Conservation (phyloP, 2,113 vertebrate genomes). For the Willisornis vidua region DNA sequence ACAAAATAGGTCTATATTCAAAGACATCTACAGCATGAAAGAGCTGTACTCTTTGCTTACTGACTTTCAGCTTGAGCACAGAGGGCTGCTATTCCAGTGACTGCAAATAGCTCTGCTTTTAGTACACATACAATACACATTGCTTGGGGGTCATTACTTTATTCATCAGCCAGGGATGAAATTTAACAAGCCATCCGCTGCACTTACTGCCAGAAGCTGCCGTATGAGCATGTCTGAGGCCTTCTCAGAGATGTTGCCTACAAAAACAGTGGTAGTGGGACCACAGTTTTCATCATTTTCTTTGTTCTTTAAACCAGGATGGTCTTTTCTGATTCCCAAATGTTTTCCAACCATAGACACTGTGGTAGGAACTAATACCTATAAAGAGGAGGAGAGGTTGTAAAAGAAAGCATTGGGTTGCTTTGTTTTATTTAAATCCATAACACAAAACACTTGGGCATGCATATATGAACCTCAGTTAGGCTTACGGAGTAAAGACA, state of each 20-base stretch:
- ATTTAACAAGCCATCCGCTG: not conserved
- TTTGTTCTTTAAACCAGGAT: constrained; percentile 79
- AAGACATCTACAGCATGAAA: not conserved
- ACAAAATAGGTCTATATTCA: not conserved
- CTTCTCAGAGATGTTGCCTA: constrained; percentile 98
- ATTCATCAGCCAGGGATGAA: not conserved
- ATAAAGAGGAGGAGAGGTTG: not conserved
- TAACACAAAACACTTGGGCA: not conserved
- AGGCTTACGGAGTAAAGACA: not conserved
- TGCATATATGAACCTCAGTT: not conserved
- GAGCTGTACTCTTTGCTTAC: not conserved
- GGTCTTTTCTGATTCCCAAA: constrained; percentile 86
- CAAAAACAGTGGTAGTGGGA: constrained; percentile 97
- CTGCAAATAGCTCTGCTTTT: not conserved
- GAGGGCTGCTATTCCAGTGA: not conserved
- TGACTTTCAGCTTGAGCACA: not conserved
- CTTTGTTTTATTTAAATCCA: fast-evolving
- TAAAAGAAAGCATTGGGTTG: not conserved
- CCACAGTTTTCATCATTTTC: constrained; percentile 90
- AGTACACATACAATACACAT: not conserved
- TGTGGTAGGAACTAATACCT: constrained; percentile 90
- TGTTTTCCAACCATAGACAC: constrained; percentile 94
- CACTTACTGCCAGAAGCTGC: constrained; percentile 94
- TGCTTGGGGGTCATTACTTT: not conserved
- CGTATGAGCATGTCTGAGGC: constrained; percentile 98